These are phyloP conservation scores for Batillaria attramentaria DNA, from an alignment of 1,140 invertebrate genomes.

Conservation along the genomic window DNA sequence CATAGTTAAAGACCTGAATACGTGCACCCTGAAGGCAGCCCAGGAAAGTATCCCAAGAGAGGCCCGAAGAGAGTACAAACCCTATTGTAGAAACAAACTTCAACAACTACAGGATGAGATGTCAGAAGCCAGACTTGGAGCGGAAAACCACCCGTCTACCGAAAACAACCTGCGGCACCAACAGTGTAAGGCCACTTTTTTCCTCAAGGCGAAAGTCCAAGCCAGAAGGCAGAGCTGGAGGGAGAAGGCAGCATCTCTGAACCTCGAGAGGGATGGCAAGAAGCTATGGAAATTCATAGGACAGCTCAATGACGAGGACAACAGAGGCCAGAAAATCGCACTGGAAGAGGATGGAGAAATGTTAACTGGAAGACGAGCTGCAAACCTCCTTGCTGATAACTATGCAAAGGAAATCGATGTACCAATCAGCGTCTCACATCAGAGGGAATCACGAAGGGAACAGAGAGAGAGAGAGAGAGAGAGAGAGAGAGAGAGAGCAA, in stretches of 20 bases:
- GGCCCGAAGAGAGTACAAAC: conserved; percentile 26
- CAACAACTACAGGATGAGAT: conserved; percentile 25
- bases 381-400: not conserved
- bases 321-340: not conserved
- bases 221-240: conserved; percentile 6
- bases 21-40: conserved; percentile 25
- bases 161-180: conserved; percentile 26
- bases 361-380: not conserved
- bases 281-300: too few species aligned
- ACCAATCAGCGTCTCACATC: not conserved
- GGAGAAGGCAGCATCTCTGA: conserved; percentile 12
- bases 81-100: conserved; percentile 33
- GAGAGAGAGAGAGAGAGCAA: not conserved
- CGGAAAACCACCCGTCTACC: conserved; percentile 25
- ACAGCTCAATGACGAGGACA: conserved; percentile 11
- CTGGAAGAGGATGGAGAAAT: not conserved
- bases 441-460: not conserved
- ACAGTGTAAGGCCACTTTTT: conserved; percentile 20
- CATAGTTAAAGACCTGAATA: conserved; percentile 29
- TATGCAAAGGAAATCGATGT: not conserved
- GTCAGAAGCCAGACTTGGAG: conserved; percentile 29
- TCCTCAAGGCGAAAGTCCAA: conserved; percentile 10
- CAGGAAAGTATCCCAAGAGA: conserved; percentile 27
- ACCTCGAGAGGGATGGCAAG: conserved; percentile 9
- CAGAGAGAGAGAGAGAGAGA: too few species aligned